Percentiles rank a stretch among this genome's conserved stretches.
Conservation (phyloP, 2,113 vertebrate genomes). For the Probosciger aterrimus region DNA sequence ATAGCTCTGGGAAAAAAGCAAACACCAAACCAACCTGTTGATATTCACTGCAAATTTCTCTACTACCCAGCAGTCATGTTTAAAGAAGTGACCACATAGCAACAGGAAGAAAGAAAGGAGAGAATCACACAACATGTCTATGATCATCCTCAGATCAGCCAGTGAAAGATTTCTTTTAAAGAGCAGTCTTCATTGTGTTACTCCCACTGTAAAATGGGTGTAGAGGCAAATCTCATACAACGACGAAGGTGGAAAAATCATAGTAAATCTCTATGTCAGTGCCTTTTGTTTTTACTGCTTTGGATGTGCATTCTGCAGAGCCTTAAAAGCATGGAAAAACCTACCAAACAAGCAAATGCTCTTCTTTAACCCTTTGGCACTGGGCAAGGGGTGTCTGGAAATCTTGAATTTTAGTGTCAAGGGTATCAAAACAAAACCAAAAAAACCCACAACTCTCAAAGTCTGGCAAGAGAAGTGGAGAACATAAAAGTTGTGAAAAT, state of each 20-base stretch:
- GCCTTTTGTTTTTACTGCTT: slow-evolving; percentile 50
- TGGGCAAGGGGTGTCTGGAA: slow-evolving; percentile 46
- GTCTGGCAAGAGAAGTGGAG: slow-evolving; percentile 33
- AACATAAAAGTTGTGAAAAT: slow-evolving; percentile 59
- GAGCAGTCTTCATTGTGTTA: neutral
- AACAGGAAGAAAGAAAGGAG: neutral
- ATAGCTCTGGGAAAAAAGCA: neutral
- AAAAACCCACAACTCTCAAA: neutral
- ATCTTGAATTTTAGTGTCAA: slow-evolving; percentile 36
- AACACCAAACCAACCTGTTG: neutral
- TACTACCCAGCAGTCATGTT: neutral
- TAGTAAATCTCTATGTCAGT: slow-evolving; percentile 28
- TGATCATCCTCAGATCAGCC: neutral
- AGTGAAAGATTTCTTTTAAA: neutral
- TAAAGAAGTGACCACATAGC: neutral
- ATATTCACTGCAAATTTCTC: neutral
- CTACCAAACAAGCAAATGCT: neutral
- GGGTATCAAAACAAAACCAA: slow-evolving; percentile 45
- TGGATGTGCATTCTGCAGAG: slow-evolving; percentile 16
- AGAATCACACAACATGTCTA: neutral
- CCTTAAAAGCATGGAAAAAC: slow-evolving; percentile 54
- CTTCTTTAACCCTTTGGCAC: slow-evolving; percentile 57
- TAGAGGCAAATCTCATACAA: slow-evolving; percentile 20
- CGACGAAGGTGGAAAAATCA: slow-evolving; percentile 49
- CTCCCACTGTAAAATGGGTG: slow-evolving; percentile 20